Conservation (phyloP, 2,888 invertebrate genomes). For the Ectemnius cavifrons region DNA sequence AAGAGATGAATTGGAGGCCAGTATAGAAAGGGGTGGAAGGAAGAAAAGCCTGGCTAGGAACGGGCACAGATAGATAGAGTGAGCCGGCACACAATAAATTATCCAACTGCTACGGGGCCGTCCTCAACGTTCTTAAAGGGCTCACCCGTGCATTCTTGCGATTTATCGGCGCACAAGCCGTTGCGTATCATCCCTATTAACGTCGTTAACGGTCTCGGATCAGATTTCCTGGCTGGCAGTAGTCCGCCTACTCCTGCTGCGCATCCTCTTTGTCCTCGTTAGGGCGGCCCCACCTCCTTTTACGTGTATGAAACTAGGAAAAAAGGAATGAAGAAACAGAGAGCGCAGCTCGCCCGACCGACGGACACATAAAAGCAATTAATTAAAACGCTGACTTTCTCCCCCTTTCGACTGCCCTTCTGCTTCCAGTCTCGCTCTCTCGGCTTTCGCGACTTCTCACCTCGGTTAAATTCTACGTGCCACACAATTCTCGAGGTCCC, state of each 20-base stretch:
- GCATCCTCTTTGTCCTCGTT: too few relatives aligned
- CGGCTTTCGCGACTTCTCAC: neutral
- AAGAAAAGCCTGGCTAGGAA: too few relatives aligned
- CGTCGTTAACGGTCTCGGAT: slow-evolving; percentile 49
- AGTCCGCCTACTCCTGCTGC: slow-evolving; percentile 4
- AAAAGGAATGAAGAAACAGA: slow-evolving; percentile 7
- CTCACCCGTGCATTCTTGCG: slow-evolving; percentile 19
- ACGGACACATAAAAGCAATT: slow-evolving; percentile 45
- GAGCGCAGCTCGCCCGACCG: slow-evolving; percentile 1
- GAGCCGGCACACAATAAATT: slow-evolving; percentile 24
- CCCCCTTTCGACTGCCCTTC: neutral
- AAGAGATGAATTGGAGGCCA: too few relatives aligned
- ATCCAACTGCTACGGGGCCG: neutral
- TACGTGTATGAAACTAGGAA: slow-evolving; percentile 13
- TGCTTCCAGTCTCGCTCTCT: slow-evolving; percentile 11
- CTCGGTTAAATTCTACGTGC: too few relatives aligned
- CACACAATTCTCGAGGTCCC: too few relatives aligned
- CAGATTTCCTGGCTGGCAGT: slow-evolving; percentile 46
- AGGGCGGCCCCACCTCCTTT: neutral
- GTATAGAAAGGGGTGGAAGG: too few relatives aligned
- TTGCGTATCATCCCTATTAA: slow-evolving; percentile 44
- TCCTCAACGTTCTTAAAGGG: neutral
- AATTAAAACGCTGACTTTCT: slow-evolving; percentile 45
- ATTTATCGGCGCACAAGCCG: slow-evolving; percentile 51
- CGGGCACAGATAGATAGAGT: too few relatives aligned